Base-by-base conservation (phyloP, 2,113 vertebrate species). In the Trichechus manatus region DNA sequence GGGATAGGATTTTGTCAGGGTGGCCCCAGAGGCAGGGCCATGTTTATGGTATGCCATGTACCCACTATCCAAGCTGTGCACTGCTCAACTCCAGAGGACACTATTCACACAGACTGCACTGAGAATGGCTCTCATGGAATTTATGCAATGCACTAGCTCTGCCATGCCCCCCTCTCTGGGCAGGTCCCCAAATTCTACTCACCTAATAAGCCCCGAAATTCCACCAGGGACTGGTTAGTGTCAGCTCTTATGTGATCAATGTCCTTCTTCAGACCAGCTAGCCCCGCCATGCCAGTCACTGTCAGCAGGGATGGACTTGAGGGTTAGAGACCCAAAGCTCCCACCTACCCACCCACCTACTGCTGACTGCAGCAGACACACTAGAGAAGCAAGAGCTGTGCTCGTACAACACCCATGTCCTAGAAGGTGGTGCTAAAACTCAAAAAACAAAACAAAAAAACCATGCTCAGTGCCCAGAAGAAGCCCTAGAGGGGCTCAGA, bases 181-280 rank as follows among this genome's bases (percentile, higher is more conserved):
- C 33, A 74, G 20, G 39, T 53, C 29, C 63, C 75, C 74, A 66
- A 82, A 61, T 47, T 39, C 17, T 47, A 82, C 97, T 97, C 86
- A 98, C 97, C 94, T 85, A 98, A 53, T 50, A 97, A 91, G n/a
- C 85, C 78, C 44, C 39, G 72, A 79, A 98, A 93, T 53, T 98
- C 93, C 77, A 25, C 7, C 88, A 97, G 53, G 53, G 97, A 95
- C 85, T 68, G 56, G 81, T 95, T 94, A 29, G 81, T 96, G 72
- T 96, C 39, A 19, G 59, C 82, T 94, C 39, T 92, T 29, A 97
- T 0, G 0, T 0, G 85, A 5, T 95, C 93, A 47, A 97, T 86
- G 81, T 95, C 95, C 72, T 86, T 88, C 93, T n/a, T 96, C 88
- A 98, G 94, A 44, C 88, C 93, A 33, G 85, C 87, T 3, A 98